phyloP scores from a whole-genome alignment of 2,797 vertebrate genomes.

The Sitta carolinensis region DNA sequence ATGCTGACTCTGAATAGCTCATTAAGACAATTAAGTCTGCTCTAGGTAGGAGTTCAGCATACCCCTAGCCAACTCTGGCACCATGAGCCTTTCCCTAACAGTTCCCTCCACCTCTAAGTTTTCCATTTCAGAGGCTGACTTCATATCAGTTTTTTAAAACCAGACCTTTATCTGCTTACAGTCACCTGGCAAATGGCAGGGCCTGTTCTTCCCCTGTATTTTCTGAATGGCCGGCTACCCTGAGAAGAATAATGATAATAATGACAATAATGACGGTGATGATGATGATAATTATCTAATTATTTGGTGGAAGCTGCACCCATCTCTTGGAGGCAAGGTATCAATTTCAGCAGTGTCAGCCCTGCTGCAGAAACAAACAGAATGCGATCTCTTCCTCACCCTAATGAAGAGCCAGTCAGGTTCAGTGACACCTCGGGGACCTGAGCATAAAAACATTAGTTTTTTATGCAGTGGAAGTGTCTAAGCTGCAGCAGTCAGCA shows the following conservation, averaged over 20 bases:
- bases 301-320: neutral
- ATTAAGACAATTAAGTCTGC: neutral
- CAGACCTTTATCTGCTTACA: neutral
- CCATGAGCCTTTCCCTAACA: neutral
- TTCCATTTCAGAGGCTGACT: neutral
- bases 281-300: neutral
- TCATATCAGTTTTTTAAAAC: neutral
- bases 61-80: neutral
- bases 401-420: neutral
- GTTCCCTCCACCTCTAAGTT: neutral
- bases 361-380: neutral
- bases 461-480: neutral
- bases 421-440: neutral
- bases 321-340: neutral
- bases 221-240: neutral
- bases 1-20: neutral
- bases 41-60: neutral
- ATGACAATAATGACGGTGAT: fast-evolving
- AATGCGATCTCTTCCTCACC: fast-evolving
- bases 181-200: neutral
- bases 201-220: neutral
- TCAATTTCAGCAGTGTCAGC: neutral
- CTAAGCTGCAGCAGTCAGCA: neutral
- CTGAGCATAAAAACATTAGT: neutral
- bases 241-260: neutral